Base-by-base conservation (phyloP, 23 tunicate species). In the Trididemnum miniatum region DNA sequence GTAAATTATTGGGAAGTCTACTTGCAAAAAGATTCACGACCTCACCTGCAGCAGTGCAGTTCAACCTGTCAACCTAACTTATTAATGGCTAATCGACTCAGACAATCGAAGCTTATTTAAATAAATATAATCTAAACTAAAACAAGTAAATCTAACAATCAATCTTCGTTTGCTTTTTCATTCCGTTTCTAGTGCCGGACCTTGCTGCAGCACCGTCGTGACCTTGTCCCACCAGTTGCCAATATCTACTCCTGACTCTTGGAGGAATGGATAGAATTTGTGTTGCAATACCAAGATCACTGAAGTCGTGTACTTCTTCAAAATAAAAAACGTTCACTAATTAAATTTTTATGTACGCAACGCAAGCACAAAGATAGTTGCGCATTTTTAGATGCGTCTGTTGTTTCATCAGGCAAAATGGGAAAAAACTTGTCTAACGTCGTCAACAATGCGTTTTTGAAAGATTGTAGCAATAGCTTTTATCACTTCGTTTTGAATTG, bases 191-290 rank as follows among this genome's bases (percentile, higher is more conserved):
- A n/a, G n/a, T 18, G 5, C 67, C 75, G 9, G 75, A 34, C 75
- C 35, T 34, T 69, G 75, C 75, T 34, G 75, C 75, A 3, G 75
- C 75, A 32, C 75, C 75, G 25, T 69, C 75, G n/a, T 28, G 32
- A 31, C 75, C 75, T 69, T 69, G 75, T 32, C 75, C 75, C 12
- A 69, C 75, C 75, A 69, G n/a, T 69, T 5, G 12, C n/a, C 39
- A 31, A 31, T 69, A 31, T 69, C 75, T 5, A 69, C 75, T 69
- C 75, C 38, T 5, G 39, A 34, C 22, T 5, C 12, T 33, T 32
- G 12, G n/a, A 69, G n/a, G 39, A 28, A 29, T 9, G 4, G 15
- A 5, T n/a, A 69, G 32, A 5, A 69, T 31, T 69, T 69, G 75
- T 29, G 37, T 69, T 34, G 75, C 75, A 31, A 69, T 31, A 5